Percentiles rank a stretch among this genome's conserved stretches.
These are phyloP conservation scores for Meriones psammophilus DNA, from an alignment of 2,797 vertebrate species.

Conservation along the genomic window DNA sequence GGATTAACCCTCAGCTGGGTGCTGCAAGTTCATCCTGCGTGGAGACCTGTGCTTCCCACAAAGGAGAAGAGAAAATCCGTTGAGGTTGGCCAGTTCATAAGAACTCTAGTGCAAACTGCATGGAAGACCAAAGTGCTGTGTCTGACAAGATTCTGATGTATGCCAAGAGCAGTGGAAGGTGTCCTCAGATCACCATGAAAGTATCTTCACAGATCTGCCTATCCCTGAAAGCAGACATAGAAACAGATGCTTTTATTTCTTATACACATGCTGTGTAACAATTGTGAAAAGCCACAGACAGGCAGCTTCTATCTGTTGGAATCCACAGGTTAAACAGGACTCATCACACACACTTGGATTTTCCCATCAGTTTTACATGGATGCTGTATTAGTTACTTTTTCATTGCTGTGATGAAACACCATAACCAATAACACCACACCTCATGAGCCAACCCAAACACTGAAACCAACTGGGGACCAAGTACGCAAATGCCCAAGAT, in stretches of 20 bases:
- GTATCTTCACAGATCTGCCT: conserved; percentile 72
- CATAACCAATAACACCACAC: not conserved
- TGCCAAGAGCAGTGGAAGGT: not conserved
- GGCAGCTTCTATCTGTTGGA: conserved; percentile 70
- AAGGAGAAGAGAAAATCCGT: not conserved
- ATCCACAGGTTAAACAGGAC: conserved; percentile 63
- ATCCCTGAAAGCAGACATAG: conserved; percentile 69
- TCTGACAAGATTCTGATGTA: not conserved
- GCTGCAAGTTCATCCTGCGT: not conserved
- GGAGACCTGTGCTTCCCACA: too few species aligned
- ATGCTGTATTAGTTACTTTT: not conserved
- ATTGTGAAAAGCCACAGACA: conserved; percentile 67
- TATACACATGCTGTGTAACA: not conserved
- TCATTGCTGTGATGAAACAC: not conserved
- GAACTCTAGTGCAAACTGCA: not conserved
- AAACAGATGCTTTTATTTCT: conserved; percentile 54
- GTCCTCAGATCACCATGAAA: not conserved
- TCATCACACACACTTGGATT: conserved; percentile 64
- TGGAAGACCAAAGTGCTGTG: too few species aligned
- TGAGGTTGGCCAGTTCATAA: not conserved
- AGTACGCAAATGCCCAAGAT: not conserved
- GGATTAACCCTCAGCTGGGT: not conserved
- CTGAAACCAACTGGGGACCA: not conserved
- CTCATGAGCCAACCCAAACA: not conserved
- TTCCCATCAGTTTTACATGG: conserved; percentile 42